phyloP scores from a whole-genome alignment of 2,113 vertebrate species.

The Dryoscopus gambensis region DNA sequence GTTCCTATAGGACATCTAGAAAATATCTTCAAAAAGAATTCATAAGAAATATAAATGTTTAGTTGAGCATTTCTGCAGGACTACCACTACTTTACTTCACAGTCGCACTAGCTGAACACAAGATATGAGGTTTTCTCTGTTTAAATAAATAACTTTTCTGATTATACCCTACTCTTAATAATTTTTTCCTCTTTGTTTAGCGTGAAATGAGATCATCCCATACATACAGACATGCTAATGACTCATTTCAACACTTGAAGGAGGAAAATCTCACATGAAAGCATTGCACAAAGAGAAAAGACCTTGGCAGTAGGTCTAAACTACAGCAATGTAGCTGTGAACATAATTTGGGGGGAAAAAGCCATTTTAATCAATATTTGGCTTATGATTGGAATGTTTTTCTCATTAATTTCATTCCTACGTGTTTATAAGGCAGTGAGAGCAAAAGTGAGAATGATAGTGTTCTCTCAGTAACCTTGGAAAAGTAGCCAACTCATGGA shows the following conservation, averaged over 20 bases:
- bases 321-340: neutral
- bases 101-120: neutral
- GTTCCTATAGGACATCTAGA: neutral
- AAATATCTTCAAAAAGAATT: neutral
- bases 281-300: neutral
- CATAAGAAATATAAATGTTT: neutral
- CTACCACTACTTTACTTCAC: neutral
- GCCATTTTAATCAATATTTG: neutral
- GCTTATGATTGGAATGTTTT: neutral
- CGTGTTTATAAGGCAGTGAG: neutral
- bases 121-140: neutral
- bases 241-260: neutral
- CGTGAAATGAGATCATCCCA: neutral
- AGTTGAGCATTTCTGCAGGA: neutral
- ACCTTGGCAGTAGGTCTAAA: neutral
- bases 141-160: neutral
- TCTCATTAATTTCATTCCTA: neutral
- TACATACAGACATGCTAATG: neutral
- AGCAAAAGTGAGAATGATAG: neutral
- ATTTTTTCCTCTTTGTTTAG: neutral
- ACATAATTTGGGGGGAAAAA: neutral
- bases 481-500: neutral
- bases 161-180: neutral
- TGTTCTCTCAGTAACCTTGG: neutral
- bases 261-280: constrained; percentile 20